Conservation (phyloP, 92 coral and sea anemone species). For the Paragorgia papillata region DNA sequence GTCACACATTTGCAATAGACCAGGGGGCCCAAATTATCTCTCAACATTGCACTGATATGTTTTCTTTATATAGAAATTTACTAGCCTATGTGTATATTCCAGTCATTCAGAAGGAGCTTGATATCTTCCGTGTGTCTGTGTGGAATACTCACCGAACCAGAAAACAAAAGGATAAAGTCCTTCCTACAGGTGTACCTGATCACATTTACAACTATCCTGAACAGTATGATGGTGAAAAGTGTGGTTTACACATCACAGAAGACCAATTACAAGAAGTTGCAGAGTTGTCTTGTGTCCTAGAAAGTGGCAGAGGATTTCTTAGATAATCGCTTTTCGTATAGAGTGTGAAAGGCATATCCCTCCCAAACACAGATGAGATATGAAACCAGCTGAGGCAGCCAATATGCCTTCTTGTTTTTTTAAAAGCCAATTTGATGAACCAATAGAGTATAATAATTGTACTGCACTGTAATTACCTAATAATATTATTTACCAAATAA, state of each 20-base stretch:
- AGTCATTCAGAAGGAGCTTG: conserved; percentile 24
- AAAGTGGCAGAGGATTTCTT: neutral
- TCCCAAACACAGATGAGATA: neutral
- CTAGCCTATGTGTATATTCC: conserved; percentile 31
- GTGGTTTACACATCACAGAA: neutral
- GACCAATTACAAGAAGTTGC: conserved; percentile 12
- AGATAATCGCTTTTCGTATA: neutral
- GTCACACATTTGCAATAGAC: no score
- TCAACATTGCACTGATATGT: neutral
- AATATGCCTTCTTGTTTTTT: neutral
- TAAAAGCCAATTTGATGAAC: neutral
- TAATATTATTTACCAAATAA: no score
- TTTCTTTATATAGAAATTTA: conserved; percentile 5
- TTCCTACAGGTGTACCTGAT: conserved; percentile 22
- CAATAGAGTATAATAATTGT: no score
- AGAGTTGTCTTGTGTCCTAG: neutral
- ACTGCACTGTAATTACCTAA: no score
- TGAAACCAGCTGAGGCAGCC: neutral
- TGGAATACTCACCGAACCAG: conserved; percentile 29
- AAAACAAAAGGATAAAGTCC: conserved; percentile 24
- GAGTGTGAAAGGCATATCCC: neutral
- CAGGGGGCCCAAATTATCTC: no score
- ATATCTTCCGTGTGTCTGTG: neutral
- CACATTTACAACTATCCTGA: conserved; percentile 29
- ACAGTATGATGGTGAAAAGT: no score